Percentiles rank a stretch among this genome's conserved stretches.
phyloP scores from a whole-genome alignment of 2,113 vertebrate species.

The Phalacrocorax pelagicus region DNA sequence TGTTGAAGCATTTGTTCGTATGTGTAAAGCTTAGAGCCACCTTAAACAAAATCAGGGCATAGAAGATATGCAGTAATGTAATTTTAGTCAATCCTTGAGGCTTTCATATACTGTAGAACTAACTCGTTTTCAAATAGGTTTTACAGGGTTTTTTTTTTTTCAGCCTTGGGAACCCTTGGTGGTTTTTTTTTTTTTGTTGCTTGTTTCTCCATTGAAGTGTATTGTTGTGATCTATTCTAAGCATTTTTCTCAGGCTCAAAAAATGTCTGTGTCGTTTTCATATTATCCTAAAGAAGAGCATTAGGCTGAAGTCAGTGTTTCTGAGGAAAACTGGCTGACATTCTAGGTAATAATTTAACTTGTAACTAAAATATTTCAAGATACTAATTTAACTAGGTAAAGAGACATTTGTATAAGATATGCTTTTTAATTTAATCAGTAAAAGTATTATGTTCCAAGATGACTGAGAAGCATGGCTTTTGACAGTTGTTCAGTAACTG shows the following conservation, averaged over 20 bases:
- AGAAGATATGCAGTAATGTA: not conserved
- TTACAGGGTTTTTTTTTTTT: not conserved
- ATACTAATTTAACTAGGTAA: not conserved
- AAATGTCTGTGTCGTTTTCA: not conserved
- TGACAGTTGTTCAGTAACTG: not conserved
- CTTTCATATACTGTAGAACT: not conserved
- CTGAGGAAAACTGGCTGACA: not conserved
- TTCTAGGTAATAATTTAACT: not conserved
- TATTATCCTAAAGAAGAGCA: not conserved
- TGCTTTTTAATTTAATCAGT: not conserved
- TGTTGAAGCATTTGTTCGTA: not conserved
- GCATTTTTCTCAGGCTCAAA: not conserved
- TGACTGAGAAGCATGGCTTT: not conserved
- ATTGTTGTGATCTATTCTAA: not conserved
- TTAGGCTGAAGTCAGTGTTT: not conserved
- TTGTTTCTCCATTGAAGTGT: not conserved
- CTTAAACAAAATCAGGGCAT: not conserved
- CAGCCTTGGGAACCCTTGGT: not conserved
- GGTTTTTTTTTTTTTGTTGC: not conserved
- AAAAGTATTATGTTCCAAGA: not conserved
- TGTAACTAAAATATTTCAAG: constrained; percentile 1
- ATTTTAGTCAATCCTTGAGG: not conserved
- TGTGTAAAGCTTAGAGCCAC: not conserved
- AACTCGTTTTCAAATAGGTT: not conserved
- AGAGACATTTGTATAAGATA: not conserved